Percentiles rank a stretch among this genome's conserved stretches.
phyloP scores from a whole-genome alignment of 2,888 invertebrate species.

The Oscheius sp. region DNA sequence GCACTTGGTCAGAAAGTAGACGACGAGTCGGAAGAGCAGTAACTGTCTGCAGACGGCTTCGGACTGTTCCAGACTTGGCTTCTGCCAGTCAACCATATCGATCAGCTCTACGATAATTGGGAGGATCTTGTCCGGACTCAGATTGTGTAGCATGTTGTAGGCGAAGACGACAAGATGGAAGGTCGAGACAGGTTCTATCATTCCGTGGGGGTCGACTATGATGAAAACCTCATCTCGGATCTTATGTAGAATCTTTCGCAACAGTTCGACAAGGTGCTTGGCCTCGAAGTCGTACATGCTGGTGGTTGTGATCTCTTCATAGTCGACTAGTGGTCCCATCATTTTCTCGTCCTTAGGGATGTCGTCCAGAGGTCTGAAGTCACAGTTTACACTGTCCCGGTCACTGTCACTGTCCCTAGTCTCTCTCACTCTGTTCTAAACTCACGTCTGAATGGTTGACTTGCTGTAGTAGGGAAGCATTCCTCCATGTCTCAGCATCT shows the following conservation, averaged over 20 bases:
- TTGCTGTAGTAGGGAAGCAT: slow-evolving; percentile 25
- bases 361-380: slow-evolving; percentile 13
- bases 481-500: slow-evolving; percentile 6
- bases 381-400: neutral
- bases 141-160: slow-evolving; percentile 22
- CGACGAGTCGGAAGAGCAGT: slow-evolving; percentile 34
- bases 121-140: slow-evolving; percentile 28
- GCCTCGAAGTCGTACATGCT: slow-evolving; percentile 36
- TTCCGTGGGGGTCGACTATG: neutral
- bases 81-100: slow-evolving; percentile 33
- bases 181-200: neutral
- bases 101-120: slow-evolving; percentile 21
- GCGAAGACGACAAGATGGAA: slow-evolving; percentile 22
- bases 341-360: neutral
- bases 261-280: slow-evolving; percentile 18
- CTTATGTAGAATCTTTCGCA: slow-evolving; percentile 25
- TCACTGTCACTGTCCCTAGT: too few relatives aligned
- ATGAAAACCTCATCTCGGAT: slow-evolving; percentile 25
- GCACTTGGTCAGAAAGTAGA: slow-evolving; percentile 34
- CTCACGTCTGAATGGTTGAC: slow-evolving; percentile 1
- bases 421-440: neutral
- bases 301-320: neutral
- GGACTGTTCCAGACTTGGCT: neutral
- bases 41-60: slow-evolving; percentile 31
- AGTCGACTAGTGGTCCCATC: slow-evolving; percentile 18